Evolutionary conservation across 2,113 vertebrate genomes (phyloP), one percentile per base, ranked within the genome.

Genomic region (Dromaius novaehollandiae): DNA sequence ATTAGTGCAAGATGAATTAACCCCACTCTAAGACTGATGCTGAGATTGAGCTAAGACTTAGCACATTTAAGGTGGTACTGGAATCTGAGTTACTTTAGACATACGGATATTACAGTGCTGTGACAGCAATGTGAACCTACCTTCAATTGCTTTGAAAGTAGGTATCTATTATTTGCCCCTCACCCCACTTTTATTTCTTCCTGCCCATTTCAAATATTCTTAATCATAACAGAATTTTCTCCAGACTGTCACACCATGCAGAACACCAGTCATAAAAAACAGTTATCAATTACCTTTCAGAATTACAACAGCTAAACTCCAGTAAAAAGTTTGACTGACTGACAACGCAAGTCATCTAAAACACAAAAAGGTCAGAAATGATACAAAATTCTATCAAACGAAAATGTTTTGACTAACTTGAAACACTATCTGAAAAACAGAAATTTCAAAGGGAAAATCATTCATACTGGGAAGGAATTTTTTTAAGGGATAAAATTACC

Each of bases 1-100:
- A 36, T 8, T 2, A 1, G 32, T 50, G 34, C 5, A 56, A 40
- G 21, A 73, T 11, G 2, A 80, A 77, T n/a, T 13, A 38, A 13
- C 13, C 18, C 26, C 60, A 19, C 9, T 48, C 75, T 0, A 13
- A 56, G 36, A 53, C 2, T 26, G 18, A n/a, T 28, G 19, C 3
- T 68, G 61, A 76, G 58, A n/a, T 11, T 55, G 40, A 13, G 32
- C n/a, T 60, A 50, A 22, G 66, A 42, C 26, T 69, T 21, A 14
- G 12, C 4, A 32, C 34, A 64, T 74, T 3, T 10, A 76, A 38
- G 11, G 6, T 38, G 36, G 38, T 6, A 25, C 42, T 64, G 63
- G 32, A 11, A 46, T 48, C 50, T 7, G 8, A 44, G 5, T 51
- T 75, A 66, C 48, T 18, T 38, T 68, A 55, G 13, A 6, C 64